Conservation (phyloP, 2,888 invertebrate species). For the Seira sanloemensis region DNA sequence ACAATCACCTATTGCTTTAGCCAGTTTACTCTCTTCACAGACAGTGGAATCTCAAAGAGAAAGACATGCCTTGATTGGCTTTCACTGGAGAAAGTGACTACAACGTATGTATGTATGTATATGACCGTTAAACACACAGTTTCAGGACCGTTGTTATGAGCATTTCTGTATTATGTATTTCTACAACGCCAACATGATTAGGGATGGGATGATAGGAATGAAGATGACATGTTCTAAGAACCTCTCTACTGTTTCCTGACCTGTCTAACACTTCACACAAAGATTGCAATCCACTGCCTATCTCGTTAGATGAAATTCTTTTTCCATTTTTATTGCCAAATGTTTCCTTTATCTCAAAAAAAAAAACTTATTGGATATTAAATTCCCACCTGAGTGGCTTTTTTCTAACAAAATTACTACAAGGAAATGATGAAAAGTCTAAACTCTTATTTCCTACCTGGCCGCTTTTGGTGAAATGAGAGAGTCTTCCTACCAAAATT, state of each 20-base stretch:
- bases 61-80: too few species aligned
- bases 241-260: too few species aligned
- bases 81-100: too few species aligned
- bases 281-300: not conserved
- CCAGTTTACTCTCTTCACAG: not conserved
- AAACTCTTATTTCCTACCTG: too few species aligned
- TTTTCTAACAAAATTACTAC: too few species aligned
- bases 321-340: not conserved
- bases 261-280: too few species aligned
- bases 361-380: constrained; percentile 23
- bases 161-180: too few species aligned
- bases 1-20: not conserved
- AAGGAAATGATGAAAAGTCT: not conserved
- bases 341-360: not conserved
- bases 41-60: not conserved
- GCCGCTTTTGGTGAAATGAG: too few species aligned
- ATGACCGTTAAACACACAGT: too few species aligned
- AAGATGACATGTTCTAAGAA: not conserved
- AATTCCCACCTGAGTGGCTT: constrained; percentile 26
- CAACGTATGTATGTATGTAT: too few species aligned
- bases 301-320: not conserved
- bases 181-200: not conserved
- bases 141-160: too few species aligned
- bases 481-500: too few species aligned
- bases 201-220: not conserved